A percentile compares a stretch with the other conserved stretches of the same genome.
Evolutionary conservation across 1,140 invertebrate genomes (phyloP).

Genomic region (Drosophila pectinifera): DNA sequence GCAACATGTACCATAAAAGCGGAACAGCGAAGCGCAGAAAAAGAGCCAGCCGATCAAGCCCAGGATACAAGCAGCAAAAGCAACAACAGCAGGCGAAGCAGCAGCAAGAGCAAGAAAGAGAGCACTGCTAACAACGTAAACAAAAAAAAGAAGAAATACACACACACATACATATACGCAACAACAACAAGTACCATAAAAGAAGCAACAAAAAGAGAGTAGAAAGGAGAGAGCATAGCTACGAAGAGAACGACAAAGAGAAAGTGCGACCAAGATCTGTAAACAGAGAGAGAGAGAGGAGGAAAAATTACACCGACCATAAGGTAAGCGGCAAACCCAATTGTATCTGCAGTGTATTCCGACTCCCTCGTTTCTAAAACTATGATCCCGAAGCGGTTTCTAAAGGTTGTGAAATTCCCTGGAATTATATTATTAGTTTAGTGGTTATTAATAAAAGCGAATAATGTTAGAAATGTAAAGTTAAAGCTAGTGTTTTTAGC

Average conservation of each 20-base stretch:
- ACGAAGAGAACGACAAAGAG: conserved; percentile 10
- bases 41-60: conserved; percentile 68
- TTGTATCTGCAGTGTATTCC: too few relatives aligned
- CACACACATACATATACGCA: conserved; percentile 10
- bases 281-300: not conserved
- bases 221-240: conserved; percentile 5
- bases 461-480: too few relatives aligned
- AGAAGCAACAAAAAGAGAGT: conserved; percentile 12
- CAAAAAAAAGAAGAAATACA: conserved; percentile 17
- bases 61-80: conserved; percentile 54
- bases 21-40: conserved; percentile 74
- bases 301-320: conserved; percentile 12
- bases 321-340: conserved; percentile 21
- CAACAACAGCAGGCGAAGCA: conserved; percentile 13
- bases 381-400: not conserved
- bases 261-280: conserved; percentile 14
- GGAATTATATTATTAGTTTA: not conserved
- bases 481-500: too few relatives aligned
- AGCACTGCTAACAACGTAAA: conserved; percentile 63
- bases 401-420: not conserved
- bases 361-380: not conserved
- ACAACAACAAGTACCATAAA: conserved; percentile 26
- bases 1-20: conserved; percentile 80
- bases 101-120: conserved; percentile 30
- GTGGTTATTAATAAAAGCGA: not conserved